Evolutionary conservation across 2,113 vertebrate genomes (phyloP).

Genomic region (Chloropsis cyanopogon): DNA sequence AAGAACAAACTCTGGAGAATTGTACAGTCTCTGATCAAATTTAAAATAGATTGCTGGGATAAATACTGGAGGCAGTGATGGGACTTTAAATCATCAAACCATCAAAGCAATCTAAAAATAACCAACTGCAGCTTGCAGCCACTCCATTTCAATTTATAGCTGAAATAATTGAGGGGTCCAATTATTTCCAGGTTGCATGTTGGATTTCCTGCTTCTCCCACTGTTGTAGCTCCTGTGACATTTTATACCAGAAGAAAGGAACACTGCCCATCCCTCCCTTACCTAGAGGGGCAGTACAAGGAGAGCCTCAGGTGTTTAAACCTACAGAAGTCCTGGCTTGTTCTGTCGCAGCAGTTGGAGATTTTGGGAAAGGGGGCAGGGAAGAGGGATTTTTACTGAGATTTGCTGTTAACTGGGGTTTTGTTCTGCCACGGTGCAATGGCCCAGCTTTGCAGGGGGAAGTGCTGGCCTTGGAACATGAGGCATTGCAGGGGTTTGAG

Average conservation of each 20-base stretch:
- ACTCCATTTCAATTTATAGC: not conserved
- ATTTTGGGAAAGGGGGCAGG: not conserved
- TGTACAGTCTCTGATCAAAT: not conserved
- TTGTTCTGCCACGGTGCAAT: not conserved
- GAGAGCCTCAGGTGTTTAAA: not conserved
- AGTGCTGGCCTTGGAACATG: not conserved
- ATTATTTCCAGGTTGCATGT: not conserved
- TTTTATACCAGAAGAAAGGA: not conserved
- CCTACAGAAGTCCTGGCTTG: not conserved
- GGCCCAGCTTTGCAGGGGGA: not conserved
- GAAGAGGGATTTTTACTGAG: not conserved
- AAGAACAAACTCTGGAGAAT: not conserved
- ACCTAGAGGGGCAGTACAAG: not conserved
- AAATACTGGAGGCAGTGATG: slow-evolving; percentile 19
- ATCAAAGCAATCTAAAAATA: slow-evolving; percentile 50
- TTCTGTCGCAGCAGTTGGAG: not conserved
- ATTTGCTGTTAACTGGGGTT: not conserved
- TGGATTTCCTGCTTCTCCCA: not conserved
- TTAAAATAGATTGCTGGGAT: slow-evolving; percentile 11
- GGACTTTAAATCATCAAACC: slow-evolving; percentile 18
- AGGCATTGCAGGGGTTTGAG: not conserved
- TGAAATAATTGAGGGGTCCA: not conserved
- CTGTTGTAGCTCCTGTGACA: not conserved
- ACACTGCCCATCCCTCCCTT: not conserved
- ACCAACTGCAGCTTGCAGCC: not conserved